phyloP scores from a whole-genome alignment of 2,113 vertebrate genomes.

The Crocuta crocuta region DNA sequence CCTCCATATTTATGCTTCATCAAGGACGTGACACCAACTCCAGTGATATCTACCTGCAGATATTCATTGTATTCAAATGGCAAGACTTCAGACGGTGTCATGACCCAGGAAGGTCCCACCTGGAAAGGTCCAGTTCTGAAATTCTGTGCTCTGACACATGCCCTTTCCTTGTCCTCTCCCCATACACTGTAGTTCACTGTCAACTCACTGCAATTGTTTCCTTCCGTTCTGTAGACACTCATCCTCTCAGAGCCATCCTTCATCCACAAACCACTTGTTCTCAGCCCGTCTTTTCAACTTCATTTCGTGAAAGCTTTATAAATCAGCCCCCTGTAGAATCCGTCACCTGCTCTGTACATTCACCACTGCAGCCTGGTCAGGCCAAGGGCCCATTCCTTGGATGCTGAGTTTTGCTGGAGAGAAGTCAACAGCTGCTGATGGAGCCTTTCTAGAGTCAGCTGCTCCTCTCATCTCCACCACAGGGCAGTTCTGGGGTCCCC shows the following conservation, averaged over 20 bases:
- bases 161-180: not conserved
- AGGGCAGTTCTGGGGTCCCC: too few relatives aligned
- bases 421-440: not conserved
- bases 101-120: not conserved
- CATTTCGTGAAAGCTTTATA: not conserved
- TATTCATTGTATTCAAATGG: not conserved
- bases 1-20: not conserved
- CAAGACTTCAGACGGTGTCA: not conserved
- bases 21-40: not conserved
- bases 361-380: not conserved
- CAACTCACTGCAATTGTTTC: accelerated
- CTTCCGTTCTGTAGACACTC: not conserved
- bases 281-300: not conserved
- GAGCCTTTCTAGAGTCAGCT: not conserved
- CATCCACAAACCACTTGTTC: not conserved
- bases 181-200: accelerated
- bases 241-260: not conserved
- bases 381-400: not conserved
- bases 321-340: too few relatives aligned
- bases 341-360: not conserved
- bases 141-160: too few relatives aligned
- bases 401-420: not conserved
- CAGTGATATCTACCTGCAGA: not conserved
- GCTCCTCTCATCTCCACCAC: not conserved
- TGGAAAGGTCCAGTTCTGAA: not conserved